phyloP scores from a whole-genome alignment of 1,140 invertebrate genomes.

The Drosophila ananassae region DNA sequence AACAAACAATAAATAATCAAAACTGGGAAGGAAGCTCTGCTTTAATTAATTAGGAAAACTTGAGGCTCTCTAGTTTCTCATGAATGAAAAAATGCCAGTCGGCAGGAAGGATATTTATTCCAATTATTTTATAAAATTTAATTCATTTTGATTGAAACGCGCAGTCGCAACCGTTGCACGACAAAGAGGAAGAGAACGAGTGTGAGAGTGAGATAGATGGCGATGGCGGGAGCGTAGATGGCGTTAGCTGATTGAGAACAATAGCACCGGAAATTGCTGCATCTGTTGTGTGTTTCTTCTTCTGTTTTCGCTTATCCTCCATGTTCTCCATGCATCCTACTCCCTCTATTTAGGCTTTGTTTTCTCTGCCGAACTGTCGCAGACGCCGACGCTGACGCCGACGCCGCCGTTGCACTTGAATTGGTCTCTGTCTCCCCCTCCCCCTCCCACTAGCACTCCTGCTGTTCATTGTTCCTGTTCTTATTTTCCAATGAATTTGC shows the following conservation, averaged over 20 bases:
- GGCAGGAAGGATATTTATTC: not conserved
- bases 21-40: not conserved
- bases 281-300: constrained; percentile 67
- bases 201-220: not conserved
- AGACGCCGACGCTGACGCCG: too few relatives aligned
- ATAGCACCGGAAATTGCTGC: constrained; percentile 79
- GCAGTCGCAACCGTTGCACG: constrained; percentile 13
- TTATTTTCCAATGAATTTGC: constrained; percentile 39
- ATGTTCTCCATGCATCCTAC: constrained; percentile 14
- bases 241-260: constrained; percentile 79
- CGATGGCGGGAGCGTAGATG: constrained; percentile 45
- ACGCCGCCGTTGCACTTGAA: constrained; percentile 53
- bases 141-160: constrained; percentile 15
- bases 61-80: not conserved
- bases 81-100: not conserved
- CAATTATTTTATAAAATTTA: not conserved
- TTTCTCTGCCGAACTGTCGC: constrained; percentile 42
- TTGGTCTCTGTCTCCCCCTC: constrained; percentile 31
- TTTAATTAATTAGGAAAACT: not conserved
- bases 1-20: not conserved
- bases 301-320: constrained; percentile 12
- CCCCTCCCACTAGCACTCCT: not conserved
- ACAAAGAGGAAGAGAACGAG: constrained; percentile 16
- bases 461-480: constrained; percentile 13
- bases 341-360: constrained; percentile 32